Base-by-base conservation (phyloP, 2,113 vertebrate genomes). In the Ammodramus savannarum region DNA sequence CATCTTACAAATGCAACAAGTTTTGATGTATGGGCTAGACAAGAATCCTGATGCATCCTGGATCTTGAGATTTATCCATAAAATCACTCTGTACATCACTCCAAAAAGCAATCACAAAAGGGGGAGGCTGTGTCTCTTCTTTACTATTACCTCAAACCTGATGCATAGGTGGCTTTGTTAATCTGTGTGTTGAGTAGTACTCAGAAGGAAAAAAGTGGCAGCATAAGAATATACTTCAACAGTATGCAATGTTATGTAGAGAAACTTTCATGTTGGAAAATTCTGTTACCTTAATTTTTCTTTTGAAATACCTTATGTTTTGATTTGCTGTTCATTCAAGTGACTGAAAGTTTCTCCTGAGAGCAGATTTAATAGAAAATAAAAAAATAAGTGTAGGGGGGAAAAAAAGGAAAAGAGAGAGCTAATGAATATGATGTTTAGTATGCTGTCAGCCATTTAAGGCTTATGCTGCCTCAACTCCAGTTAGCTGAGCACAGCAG, bases 401-500 rank as follows among this genome's bases (percentile, higher is more conserved):
- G 2, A 6, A 11, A 46, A 43, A 27, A 49, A 32, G 8, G 13
- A 51, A 62, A 69, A 41, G 27, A 61, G 19, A 67, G 25, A 74
- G 69, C 43, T 87, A 92, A 92, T 91, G 80, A 81, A 65, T 68
- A 62, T 78, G 29, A 85, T 63, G 71, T 69, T 94, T 92, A 80
- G 76, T 75, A 86, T 80, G 71, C 90, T 95, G 85, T 84, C 91
- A 93, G 54, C 61, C 77, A 63, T 95, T 93, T 94, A 96, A 75
- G 74, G 62, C 52, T 95, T 94, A 69, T 86, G 78, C 91, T 93
- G 76, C 73, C 66, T 66, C 85, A 83, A 87, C 89, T 93, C 77
- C 95, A 90, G 92, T 92, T 93, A 97, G 89, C 87, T 97, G 94
- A 96, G 91, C 91, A 97, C 92, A 97, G 96, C 96, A 91, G 96